These are phyloP conservation scores for Galemys pyrenaicus DNA, from an alignment of 2,113 vertebrate species.

Conservation along the genomic window DNA sequence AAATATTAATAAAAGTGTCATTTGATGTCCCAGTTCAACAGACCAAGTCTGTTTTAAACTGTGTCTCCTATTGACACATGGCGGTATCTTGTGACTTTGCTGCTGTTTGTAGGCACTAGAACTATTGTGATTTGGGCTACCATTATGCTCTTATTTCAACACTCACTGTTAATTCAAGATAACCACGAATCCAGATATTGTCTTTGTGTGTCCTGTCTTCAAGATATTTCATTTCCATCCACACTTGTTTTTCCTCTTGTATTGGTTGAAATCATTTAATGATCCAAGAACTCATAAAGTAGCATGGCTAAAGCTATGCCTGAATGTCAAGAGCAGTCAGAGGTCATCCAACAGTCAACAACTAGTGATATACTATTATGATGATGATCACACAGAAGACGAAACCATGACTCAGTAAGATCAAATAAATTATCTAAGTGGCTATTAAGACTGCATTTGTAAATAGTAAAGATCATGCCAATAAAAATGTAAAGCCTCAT, in stretches of 20 bases:
- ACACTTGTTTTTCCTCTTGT: background rate
- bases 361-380: background rate
- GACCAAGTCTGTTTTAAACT: background rate
- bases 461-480: slow-evolving; percentile 21
- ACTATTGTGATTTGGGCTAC: background rate
- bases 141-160: background rate
- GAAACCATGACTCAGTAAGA: background rate
- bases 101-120: background rate
- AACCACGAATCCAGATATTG: background rate
- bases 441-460: background rate
- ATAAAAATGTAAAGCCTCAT: background rate
- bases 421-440: background rate
- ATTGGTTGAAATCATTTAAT: background rate
- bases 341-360: background rate
- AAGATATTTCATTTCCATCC: background rate
- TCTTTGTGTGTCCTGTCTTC: background rate
- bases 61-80: background rate
- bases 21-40: background rate
- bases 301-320: background rate
- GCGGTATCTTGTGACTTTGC: background rate
- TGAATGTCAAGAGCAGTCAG: background rate
- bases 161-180: background rate
- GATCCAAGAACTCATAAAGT: background rate
- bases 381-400: background rate
- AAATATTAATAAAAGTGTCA: background rate